phyloP scores from a whole-genome alignment of 2,888 invertebrate species.

The Sericinus montela region DNA sequence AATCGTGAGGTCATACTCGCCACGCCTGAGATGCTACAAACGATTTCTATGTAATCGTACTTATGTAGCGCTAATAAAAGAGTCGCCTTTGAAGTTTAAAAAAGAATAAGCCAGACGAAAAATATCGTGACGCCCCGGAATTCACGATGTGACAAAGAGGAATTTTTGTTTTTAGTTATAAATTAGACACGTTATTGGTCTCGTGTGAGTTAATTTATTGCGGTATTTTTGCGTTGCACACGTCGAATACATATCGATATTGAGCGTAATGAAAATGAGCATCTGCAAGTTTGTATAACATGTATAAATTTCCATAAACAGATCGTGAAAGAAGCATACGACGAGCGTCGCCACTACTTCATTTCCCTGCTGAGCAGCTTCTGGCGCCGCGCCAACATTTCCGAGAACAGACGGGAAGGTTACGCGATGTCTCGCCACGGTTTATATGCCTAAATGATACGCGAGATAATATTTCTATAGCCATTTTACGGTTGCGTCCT shows the following conservation, averaged over 20 bases:
- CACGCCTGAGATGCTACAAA: constrained; percentile 46
- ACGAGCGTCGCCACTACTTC: constrained; percentile 66
- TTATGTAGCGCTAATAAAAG: constrained; percentile 15
- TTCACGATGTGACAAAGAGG: constrained; percentile 24
- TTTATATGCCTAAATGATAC: constrained; percentile 74
- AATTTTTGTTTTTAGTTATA: constrained; percentile 28
- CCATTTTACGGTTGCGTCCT: constrained; percentile 30
- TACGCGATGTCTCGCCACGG: constrained; percentile 73
- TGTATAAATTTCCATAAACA: constrained; percentile 66
- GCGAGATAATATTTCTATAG: constrained; percentile 58
- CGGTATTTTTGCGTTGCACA: constrained; percentile 30
- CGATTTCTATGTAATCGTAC: constrained; percentile 17
- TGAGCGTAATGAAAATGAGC: constrained; percentile 50
- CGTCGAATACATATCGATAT: constrained; percentile 40
- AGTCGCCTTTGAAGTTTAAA: constrained; percentile 17
- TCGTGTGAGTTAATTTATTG: constrained; percentile 25
- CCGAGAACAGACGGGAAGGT: constrained; percentile 75
- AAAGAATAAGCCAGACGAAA: constrained; percentile 15
- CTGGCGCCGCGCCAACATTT: constrained; percentile 66
- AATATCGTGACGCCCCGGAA: constrained; percentile 16
- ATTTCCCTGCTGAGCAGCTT: constrained; percentile 61
- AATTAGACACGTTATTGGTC: constrained; percentile 27
- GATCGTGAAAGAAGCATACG: constrained; percentile 60
- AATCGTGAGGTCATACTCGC: constrained; percentile 39
- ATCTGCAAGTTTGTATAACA: constrained; percentile 35